These are phyloP conservation scores for Rotaria magnacalcarata DNA, from an alignment of 2,888 invertebrate genomes.

Conservation along the genomic window DNA sequence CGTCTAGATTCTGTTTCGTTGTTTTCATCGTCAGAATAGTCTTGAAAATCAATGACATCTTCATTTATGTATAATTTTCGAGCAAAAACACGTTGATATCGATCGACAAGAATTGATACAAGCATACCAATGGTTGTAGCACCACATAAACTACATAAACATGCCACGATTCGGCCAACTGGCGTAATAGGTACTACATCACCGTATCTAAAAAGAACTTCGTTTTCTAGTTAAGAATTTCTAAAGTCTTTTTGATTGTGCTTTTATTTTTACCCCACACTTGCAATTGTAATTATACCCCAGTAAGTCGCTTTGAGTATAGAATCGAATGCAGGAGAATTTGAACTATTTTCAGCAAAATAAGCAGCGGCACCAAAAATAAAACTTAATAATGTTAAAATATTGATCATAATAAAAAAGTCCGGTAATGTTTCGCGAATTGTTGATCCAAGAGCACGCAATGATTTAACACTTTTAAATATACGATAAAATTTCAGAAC, in stretches of 20 bases:
- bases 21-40: not conserved
- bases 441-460: slow-evolving; percentile 55
- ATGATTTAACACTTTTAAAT: slow-evolving; percentile 54
- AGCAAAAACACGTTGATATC: slow-evolving; percentile 35
- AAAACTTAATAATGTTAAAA: slow-evolving; percentile 55
- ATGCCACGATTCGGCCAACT: not conserved
- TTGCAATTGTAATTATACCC: slow-evolving; percentile 57
- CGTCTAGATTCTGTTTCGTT: not conserved
- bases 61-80: slow-evolving; percentile 27
- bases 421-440: slow-evolving; percentile 55
- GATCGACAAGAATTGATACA: slow-evolving; percentile 23
- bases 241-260: no score
- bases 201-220: slow-evolving; percentile 50
- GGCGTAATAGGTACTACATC: not conserved
- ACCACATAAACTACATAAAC: slow-evolving; percentile 14
- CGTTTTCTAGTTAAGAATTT: not conserved
- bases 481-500: slow-evolving; percentile 53
- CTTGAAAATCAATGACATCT: not conserved
- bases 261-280: slow-evolving; percentile 54
- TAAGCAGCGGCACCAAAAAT: slow-evolving; percentile 56
- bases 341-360: slow-evolving; percentile 53
- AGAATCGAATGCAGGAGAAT: slow-evolving; percentile 51
- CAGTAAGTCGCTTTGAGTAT: slow-evolving; percentile 59
- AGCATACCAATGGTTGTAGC: not conserved
- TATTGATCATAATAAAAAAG: slow-evolving; percentile 55